A percentile compares a stretch with the other conserved stretches of the same genome.
These are phyloP conservation scores for Osmerus mordax DNA, from an alignment of 2,113 vertebrate genomes.

Conservation along the genomic window DNA sequence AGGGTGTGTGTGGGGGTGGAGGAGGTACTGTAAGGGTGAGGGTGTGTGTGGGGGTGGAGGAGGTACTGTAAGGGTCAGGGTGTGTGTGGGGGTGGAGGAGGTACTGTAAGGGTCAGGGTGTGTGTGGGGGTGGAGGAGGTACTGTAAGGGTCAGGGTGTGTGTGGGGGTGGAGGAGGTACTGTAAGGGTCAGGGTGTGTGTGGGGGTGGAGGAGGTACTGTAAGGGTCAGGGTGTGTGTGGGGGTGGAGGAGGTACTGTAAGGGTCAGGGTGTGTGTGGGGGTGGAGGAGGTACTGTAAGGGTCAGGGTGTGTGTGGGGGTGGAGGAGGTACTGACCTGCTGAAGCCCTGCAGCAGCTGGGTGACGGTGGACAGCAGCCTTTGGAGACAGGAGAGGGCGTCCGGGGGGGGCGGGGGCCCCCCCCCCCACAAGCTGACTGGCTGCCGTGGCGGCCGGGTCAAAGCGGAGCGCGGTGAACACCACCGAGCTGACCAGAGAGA, in stretches of 20 bases:
- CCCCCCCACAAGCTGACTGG: constrained; percentile 38
- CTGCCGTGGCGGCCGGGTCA: constrained; percentile 53
- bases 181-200: neutral
- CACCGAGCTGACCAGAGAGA: constrained; percentile 56
- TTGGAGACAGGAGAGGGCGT: constrained; percentile 78
- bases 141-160: too few species aligned
- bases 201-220: neutral
- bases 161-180: too few species aligned
- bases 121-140: neutral
- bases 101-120: too few species aligned
- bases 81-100: too few species aligned
- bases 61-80: neutral
- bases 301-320: neutral
- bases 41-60: too few species aligned
- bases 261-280: neutral
- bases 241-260: neutral
- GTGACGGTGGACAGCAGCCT: constrained; percentile 77
- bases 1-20: neutral
- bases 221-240: too few species aligned
- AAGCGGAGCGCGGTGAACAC: constrained; percentile 70
- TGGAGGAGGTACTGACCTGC: constrained; percentile 78
- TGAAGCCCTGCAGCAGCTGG: constrained; percentile 80
- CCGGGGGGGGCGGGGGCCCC: constrained; percentile 73
- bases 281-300: too few species aligned
- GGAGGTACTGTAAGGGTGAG: neutral